Evolutionary conservation across 2,888 invertebrate species (phyloP), one percentile per base, ranked within the genome.

Genomic region (Noctua comes): DNA sequence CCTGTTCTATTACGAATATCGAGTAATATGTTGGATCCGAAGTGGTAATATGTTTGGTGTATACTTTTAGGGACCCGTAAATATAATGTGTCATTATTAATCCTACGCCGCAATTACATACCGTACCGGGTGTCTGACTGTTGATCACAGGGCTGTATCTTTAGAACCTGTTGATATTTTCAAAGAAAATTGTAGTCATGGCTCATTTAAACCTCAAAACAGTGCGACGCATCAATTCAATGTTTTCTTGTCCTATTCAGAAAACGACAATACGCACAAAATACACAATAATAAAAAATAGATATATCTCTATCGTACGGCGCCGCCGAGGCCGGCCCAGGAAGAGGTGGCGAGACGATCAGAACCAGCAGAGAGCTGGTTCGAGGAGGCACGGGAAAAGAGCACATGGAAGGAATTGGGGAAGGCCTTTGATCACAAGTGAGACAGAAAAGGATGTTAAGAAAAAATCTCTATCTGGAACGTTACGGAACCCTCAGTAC

Each of bases 1-100:
- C 76, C 71, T 75, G 68, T 80, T 79, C 77, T 80, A 84, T 88
- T 86, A 76, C 80, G 85, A 83, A 84, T 81, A 85, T 88, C 77
- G 87, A 85, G 79, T 88, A 84, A 82, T 82, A 80, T 77, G 79
- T 73, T 68, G 68, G 82, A 46, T 86, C 76, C 68, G 68, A 76
- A 82, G 73, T 81, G 65, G 80, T 73, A 72, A 77, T 81, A 81
- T 72, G 72, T 75, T 75, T 82, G 51, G 16, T 46, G 51, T 59
- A 59, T 43, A 68, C 51, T 82, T 68, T 80, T 75, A 43, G 59
- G 59, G 59, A 68, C 16, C 66, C 73, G n/a, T 36, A 48, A 0
- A 2, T 2, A 51, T 7, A n/a, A 11, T 1, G 21, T 31, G 10
- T 13, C 7, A 27, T 79, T 54, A 27, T 7, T 24, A 24, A 51